Percentiles rank a stretch among this genome's conserved stretches.
phyloP scores from a whole-genome alignment of 2,797 vertebrate genomes.

The Xenopus petersii region DNA sequence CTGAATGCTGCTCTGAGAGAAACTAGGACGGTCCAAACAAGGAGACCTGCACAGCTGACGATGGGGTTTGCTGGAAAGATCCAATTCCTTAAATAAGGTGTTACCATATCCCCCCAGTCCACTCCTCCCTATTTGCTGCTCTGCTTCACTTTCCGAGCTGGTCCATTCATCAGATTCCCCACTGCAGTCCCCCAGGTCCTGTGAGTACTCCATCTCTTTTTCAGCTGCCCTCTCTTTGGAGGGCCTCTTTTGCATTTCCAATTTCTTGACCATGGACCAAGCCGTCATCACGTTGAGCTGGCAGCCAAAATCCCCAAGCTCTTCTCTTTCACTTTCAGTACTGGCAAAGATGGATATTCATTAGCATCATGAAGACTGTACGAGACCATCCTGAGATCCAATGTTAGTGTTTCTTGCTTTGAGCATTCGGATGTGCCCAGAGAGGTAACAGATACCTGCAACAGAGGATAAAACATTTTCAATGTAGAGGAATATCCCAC shows the following conservation, averaged over 20 bases:
- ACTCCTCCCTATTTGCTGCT: constrained; percentile 62
- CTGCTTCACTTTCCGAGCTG: constrained; percentile 86
- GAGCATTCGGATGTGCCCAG: constrained; percentile 64
- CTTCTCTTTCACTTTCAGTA: constrained; percentile 76
- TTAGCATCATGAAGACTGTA: constrained; percentile 59
- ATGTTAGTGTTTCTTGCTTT: constrained; percentile 61
- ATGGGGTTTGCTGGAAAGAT: constrained; percentile 80
- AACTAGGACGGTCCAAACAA: constrained; percentile 91
- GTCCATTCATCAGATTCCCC: constrained; percentile 85
- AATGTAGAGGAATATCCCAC: too few relatives aligned
- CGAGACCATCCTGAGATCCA: constrained; percentile 61
- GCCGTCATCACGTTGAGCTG: constrained; percentile 87
- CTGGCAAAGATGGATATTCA: constrained; percentile 66
- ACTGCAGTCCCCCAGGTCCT: constrained; percentile 57
- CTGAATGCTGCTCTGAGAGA: constrained; percentile 89
- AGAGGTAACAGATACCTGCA: constrained; percentile 70
- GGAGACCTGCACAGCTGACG: constrained; percentile 93
- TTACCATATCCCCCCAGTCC: constrained; percentile 52
- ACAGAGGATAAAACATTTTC: constrained; percentile 10
- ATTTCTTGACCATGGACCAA: constrained; percentile 84
- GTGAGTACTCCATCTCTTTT: constrained; percentile 50
- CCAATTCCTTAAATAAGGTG: constrained; percentile 69
- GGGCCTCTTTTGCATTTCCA: constrained; percentile 90
- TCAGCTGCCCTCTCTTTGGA: constrained; percentile 80
- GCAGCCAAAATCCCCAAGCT: constrained; percentile 70